Base-by-base conservation (phyloP, 2,113 vertebrate genomes). In the Leptocoma aspasia region DNA sequence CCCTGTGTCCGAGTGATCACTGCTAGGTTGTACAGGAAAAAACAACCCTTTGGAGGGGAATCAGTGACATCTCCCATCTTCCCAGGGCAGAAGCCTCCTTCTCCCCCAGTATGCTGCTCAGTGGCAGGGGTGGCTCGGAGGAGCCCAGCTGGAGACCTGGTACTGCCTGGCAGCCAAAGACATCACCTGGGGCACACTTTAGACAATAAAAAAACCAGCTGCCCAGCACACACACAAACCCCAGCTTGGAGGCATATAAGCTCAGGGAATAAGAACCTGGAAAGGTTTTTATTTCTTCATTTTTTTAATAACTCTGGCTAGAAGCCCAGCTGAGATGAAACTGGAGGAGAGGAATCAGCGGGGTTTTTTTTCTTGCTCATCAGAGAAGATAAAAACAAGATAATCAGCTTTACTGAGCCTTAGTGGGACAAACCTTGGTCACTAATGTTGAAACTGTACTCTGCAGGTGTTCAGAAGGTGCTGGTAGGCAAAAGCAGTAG, bases 1-100 rank as follows among this genome's bases (percentile, higher is more conserved):
- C 63, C 50, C 3, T 8, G 22, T 24, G 4, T 31, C 45, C 3
- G 4, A 11, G 33, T 4, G 24, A 6, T 50, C 4, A 0, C 41
- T 41, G 41, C 44, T 20, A 2, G 53, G 2, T 12, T 16, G 24
- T 13, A 13, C 4, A 13, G 28, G 61, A 26, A 16, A 10, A 21
- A 41, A 5, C 17, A 41, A 1, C 15, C 23, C 15, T 31, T 17
- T 3, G 20, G 35, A 31, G 44, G 8, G 13, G 18, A 15, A 7
- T 12, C 11, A 2, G 37, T 26, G 61, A 8, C n/a, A 24, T 15
- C 21, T 56, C 20, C 33, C 27, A 10, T n/a, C 31, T 42, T 16
- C 8, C 28, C 9, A 13, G 28, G 18, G 13, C 15, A 22, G 79
- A 39, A n/a, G 35, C 30, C n/a, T 54, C 15, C 54, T 45, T 60